Conservation (phyloP, 2,888 invertebrate genomes). For the Lymantria monacha region DNA sequence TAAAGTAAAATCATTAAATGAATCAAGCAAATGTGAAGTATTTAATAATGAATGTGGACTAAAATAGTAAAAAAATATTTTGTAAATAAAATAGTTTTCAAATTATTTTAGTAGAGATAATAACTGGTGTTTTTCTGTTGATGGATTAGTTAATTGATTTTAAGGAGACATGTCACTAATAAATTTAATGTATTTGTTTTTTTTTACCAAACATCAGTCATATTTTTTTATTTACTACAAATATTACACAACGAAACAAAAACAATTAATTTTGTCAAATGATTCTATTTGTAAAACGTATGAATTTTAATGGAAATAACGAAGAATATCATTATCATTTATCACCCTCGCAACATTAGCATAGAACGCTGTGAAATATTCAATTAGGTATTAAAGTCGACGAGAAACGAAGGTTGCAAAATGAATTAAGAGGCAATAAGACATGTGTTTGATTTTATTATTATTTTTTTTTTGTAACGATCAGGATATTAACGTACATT, state of each 20-base stretch:
- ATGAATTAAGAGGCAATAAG: slow-evolving; percentile 44
- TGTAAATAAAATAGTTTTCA: no score
- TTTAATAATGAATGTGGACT: no score
- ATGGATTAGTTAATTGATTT: no score
- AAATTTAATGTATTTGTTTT: no score
- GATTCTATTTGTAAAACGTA: slow-evolving; percentile 28
- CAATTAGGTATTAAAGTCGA: slow-evolving; percentile 45
- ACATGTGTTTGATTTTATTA: slow-evolving; percentile 62
- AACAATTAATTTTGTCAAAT: slow-evolving; percentile 23
- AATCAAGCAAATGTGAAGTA: no score
- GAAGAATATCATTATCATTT: slow-evolving; percentile 45
- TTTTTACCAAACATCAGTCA: no score
- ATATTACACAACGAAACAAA: slow-evolving; percentile 3
- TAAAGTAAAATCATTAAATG: no score
- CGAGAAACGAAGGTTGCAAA: slow-evolving; percentile 36
- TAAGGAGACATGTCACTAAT: no score
- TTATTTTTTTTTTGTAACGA: slow-evolving; percentile 67
- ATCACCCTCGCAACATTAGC: slow-evolving; percentile 45
- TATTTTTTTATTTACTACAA: no score
- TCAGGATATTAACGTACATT: slow-evolving; percentile 64
- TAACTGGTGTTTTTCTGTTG: no score
- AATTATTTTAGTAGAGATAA: no score
- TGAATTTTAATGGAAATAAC: slow-evolving; percentile 36
- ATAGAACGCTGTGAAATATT: slow-evolving; percentile 48
- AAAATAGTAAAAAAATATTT: no score